These are phyloP conservation scores for Sebastes dallii DNA, from an alignment of 2,797 vertebrate genomes.

Conservation along the genomic window DNA sequence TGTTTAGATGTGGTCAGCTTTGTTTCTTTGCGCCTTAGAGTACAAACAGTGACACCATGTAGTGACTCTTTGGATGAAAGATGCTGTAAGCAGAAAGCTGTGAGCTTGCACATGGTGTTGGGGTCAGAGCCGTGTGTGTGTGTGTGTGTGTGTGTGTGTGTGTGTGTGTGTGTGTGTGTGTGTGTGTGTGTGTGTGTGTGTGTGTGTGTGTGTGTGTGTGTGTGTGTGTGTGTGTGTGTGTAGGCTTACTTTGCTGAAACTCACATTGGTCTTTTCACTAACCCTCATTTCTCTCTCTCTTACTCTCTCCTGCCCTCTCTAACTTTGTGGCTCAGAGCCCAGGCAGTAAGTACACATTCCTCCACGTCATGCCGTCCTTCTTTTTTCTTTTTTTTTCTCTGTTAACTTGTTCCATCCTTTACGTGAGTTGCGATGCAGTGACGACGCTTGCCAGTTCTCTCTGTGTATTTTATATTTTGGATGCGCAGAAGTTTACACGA, in stretches of 20 bases:
- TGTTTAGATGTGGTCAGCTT: constrained; percentile 58
- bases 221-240: too few species aligned
- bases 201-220: too few species aligned
- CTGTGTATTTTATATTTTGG: neutral
- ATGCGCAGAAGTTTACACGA: neutral
- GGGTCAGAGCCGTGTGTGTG: constrained; percentile 15
- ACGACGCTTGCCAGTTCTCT: constrained; percentile 17
- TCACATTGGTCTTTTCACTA: constrained; percentile 68
- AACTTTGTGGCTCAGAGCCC: constrained; percentile 78
- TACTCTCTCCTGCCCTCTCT: constrained; percentile 72
- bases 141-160: neutral
- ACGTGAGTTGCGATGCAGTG: constrained; percentile 33
- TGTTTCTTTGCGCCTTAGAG: constrained; percentile 29
- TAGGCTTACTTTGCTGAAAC: constrained; percentile 40
- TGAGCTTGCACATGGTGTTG: constrained; percentile 25
- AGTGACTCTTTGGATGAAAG: constrained; percentile 41
- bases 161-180: too few species aligned
- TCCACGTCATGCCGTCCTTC: constrained; percentile 56
- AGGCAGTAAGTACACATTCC: constrained; percentile 81
- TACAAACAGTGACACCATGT: constrained; percentile 38
- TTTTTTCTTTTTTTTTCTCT: constrained; percentile 16
- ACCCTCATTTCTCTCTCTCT: constrained; percentile 64
- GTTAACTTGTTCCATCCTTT: constrained; percentile 15
- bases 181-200: too few species aligned
- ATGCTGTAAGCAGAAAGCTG: constrained; percentile 38